Evolutionary conservation across 2,797 vertebrate genomes (phyloP).

Genomic region (Artibeus lituratus): DNA sequence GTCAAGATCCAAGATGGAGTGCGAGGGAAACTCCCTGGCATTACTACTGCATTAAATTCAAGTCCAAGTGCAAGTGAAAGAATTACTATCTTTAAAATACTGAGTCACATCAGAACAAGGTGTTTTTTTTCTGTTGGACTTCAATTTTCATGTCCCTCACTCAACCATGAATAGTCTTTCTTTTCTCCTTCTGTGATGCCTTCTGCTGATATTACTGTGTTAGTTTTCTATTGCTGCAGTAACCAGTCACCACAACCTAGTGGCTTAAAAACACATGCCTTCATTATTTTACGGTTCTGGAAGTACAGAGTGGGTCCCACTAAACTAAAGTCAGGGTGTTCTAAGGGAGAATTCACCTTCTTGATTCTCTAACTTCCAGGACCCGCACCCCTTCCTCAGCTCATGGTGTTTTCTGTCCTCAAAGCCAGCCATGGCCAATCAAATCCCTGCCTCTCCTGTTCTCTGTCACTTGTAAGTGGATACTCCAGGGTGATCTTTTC

Average conservation of each 20-base stretch:
- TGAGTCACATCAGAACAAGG: not conserved
- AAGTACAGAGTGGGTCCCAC: not conserved
- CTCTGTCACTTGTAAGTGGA: not conserved
- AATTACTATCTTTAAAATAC: constrained; percentile 13
- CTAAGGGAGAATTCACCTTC: not conserved
- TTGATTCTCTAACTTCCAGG: not conserved
- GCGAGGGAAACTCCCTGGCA: not conserved
- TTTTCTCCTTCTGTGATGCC: not conserved
- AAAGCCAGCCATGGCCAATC: not conserved
- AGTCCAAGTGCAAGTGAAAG: not conserved
- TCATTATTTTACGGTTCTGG: not conserved
- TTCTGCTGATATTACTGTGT: not conserved
- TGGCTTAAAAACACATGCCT: not conserved
- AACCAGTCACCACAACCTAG: not conserved
- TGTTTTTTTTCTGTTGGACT: not conserved
- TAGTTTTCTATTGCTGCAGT: not conserved
- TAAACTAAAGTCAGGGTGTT: not conserved
- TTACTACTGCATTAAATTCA: not conserved
- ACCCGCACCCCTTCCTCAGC: not conserved
- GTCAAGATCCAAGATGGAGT: not conserved
- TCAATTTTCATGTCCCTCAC: not conserved
- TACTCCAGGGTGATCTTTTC: not conserved
- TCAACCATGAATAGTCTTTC: not conserved
- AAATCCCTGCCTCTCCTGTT: not conserved
- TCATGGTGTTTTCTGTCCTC: not conserved